Base-by-base conservation (phyloP, 2,113 vertebrate species). In the Heteronetta atricapilla region DNA sequence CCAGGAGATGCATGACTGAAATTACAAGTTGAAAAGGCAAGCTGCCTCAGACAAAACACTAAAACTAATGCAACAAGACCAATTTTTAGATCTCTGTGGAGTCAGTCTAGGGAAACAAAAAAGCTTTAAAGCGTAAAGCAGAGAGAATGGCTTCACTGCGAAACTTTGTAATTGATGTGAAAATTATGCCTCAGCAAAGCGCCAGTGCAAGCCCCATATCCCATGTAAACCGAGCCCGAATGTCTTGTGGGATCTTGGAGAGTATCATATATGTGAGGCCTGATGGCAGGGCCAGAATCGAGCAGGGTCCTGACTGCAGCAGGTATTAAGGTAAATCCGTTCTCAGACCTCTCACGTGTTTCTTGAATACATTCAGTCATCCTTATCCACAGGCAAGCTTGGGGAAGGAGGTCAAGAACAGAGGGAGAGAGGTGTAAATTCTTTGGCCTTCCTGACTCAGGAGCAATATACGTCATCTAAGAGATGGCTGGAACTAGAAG, bases 391-490 rank as follows among this genome's bases (percentile, higher is more conserved):
- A 14, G 33, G n/a, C 25, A 42, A 15, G 42, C 10, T 10, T 62
- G 28, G 60, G 23, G 56, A 58, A 38, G 36, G 33, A 64, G 33
- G 40, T 31, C 29, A 48, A 55, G 38, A 46, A 8, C 4, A 34
- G 46, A 66, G 20, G 59, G 42, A 63, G 25, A 67, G 21, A 18
- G 62, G n/a, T 68, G 33, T 48, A 5, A 34, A 31, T 75, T 36
- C 33, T 75, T 64, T 31, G 66, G 18, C 62, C 13, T 72, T 78
- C 26, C 21, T 81, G 50, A 66, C 17, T 31, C 19, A 63, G 55
- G 46, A 76, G 14, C 33, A n/a, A 6, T 0, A 0, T 36, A 0
- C 19, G 12, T 84, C 29, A n/a, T 60, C 66, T 33, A 33, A 56
- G 55, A 53, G 42, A 19, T 64, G 36, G 11, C 31, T 29, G 26